A percentile compares a stretch with the other conserved stretches of the same genome.
Conservation (phyloP, 2,113 vertebrate genomes). For the Archilochus colubris region DNA sequence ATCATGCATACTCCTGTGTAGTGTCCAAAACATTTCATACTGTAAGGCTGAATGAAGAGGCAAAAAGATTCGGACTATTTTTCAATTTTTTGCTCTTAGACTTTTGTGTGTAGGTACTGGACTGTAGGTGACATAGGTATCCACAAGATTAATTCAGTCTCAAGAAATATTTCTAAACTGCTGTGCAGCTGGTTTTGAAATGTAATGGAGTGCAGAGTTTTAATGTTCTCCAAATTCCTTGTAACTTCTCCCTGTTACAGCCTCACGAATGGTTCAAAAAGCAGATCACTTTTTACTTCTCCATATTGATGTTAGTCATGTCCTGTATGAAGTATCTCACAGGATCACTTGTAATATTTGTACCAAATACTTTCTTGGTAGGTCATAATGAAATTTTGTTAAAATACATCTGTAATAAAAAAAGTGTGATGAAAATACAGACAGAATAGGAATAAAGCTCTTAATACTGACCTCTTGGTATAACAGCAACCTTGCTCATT, state of each 20-base stretch:
- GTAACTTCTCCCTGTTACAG: background rate
- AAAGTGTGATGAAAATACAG: background rate
- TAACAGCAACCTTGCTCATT: background rate
- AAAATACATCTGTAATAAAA: background rate
- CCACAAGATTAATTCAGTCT: background rate
- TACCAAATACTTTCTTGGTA: background rate
- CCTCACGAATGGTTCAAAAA: background rate
- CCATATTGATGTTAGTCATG: rapidly evolving
- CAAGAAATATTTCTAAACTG: background rate
- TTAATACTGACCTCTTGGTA: background rate
- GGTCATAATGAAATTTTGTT: background rate
- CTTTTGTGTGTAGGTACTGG: background rate
- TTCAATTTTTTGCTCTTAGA: background rate
- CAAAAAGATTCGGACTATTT: background rate
- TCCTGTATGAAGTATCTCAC: background rate
- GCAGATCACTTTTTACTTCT: background rate
- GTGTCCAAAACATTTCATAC: background rate
- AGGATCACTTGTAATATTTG: background rate
- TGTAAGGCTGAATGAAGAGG: background rate
- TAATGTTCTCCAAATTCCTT: background rate
- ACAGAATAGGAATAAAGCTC: background rate
- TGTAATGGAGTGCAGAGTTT: background rate
- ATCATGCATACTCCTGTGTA: rapidly evolving
- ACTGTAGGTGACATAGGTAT: background rate
- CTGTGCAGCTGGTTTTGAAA: background rate